Evolutionary conservation across 2,888 invertebrate genomes (phyloP), one percentile per base, ranked within the genome.

Genomic region (Apoda limacodes): DNA sequence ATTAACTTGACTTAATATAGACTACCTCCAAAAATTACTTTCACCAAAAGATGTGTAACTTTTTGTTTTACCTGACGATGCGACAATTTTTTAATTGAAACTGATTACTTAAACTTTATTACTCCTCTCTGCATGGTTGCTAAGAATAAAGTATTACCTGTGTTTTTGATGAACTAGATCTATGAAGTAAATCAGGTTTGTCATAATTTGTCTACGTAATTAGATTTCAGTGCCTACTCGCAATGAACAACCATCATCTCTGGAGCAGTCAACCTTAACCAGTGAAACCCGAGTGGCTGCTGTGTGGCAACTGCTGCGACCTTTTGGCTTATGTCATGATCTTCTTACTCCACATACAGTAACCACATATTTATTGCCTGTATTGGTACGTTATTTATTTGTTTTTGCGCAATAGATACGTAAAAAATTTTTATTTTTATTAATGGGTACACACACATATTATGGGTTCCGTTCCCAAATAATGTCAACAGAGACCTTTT

Each of bases 291-390:
- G 78, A 3, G 74, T 81, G 12, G 63, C 70, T 5, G 63, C 75
- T 1, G 81, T 80, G 13, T 82, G 82, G 82, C 81, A 78, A 40
- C 82, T 97, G 40, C 80, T 97, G 42, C 87, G 93, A 52, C 97
- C 98, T 6, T 93, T 98, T 62, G 97, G 96, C 21, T 85, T 92
- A 36, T 95, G 95, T 64, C 92, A 92, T 59, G 97, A 97, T 65
- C 86, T 94, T 42, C 82, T 98, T 43, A 96, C 96, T 22, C 87
- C 91, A 38, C 87, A 90, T 52, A 95, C 95, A 25, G 92, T 98
- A 57, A 89, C 92, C 59, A 93, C 93, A 65, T 97, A 93, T 76
- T 88, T 98, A 52, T 86, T 95, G 84, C 95, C 96, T 34, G 89
- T 97, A 57, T 84, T 94, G 72, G 92, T 92, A 71, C 86, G 89